Base-by-base conservation (phyloP, 2,888 invertebrate species). In the Cantharis rufa region DNA sequence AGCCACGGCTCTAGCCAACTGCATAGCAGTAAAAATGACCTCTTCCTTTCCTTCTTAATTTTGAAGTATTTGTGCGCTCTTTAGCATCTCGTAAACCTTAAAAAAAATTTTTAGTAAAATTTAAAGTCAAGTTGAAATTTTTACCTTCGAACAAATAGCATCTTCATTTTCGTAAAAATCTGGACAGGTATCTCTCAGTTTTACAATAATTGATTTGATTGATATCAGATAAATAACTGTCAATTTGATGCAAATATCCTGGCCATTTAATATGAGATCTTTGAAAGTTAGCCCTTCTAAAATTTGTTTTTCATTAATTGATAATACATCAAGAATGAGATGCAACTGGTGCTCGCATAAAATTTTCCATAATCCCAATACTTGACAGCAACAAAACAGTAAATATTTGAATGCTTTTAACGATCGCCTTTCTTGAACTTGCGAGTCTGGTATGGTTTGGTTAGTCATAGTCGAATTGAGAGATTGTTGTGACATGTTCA, bases 141-240 rank as follows among this genome's bases (percentile, higher is more conserved):
- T 32, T 88, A 96, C 97, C 90, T 98, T 98, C 2, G 98, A 96
- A 83, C 96, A 97, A 11, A 96, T 95, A 3, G 98, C 98, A 88
- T 99, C 99, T 89, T 99, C 98, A 83, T 94, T 94, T 80, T 95
- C 93, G 87, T 98, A 99, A 24, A 99, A 90, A 82, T 95, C 94
- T 0, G 99, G 99, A 85, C 99, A 99, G 1, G 96, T 92, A 83
- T 97, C 95, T 69, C 98, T 91, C 73, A 99, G 89, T 85, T 94
- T 94, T 21, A 92, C 90, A 78, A 97, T 98, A 79, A 99, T 96
- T 1, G 96, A 93, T 86, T 97, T 96, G 1, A 98, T 96, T 1
- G 96, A n/a, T 97, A 87, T 99, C 99, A 75, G 94, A 94, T 15
- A 99, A 90, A 88, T 99, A 99, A 76, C 96, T 94, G 82, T 96